Percentiles rank a stretch among this genome's conserved stretches.
Conservation (phyloP, 2,113 vertebrate species). For the Vidua chalybeata region DNA sequence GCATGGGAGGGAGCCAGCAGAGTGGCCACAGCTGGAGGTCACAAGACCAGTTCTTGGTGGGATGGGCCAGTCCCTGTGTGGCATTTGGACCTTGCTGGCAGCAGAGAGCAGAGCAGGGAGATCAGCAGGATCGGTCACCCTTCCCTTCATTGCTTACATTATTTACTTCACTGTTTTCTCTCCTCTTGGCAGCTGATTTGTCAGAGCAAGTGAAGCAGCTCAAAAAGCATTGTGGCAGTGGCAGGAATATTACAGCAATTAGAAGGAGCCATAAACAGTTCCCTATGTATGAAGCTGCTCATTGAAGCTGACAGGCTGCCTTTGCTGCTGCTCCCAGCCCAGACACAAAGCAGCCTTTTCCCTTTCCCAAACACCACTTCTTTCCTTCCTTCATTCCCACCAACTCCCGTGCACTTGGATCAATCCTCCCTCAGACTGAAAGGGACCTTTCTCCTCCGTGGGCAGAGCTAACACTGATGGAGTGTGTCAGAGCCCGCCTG, state of each 20-base stretch:
- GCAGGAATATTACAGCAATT: slow-evolving; percentile 61
- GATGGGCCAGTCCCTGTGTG: not conserved
- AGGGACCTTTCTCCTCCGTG: not conserved
- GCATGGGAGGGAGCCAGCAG: not conserved
- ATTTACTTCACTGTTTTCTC: slow-evolving; percentile 47
- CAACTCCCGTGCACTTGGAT: not conserved
- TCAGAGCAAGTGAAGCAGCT: slow-evolving; percentile 47
- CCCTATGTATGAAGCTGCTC: slow-evolving; percentile 26
- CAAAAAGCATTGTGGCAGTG: slow-evolving; percentile 48
- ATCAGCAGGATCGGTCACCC: not conserved
- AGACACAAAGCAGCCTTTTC: slow-evolving; percentile 23
- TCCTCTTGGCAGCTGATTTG: slow-evolving; percentile 36
- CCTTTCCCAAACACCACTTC: not conserved
- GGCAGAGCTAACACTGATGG: not conserved
- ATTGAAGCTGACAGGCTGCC: slow-evolving; percentile 48
- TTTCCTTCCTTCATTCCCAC: not conserved
- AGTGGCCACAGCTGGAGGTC: not conserved
- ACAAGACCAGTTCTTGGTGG: rapidly evolving
- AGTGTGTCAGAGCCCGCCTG: slow-evolving; percentile 15
- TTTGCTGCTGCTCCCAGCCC: not conserved
- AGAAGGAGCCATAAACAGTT: slow-evolving; percentile 53
- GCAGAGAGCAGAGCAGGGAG: not conserved
- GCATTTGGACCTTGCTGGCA: not conserved
- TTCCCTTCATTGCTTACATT: slow-evolving; percentile 13
- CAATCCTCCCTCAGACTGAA: not conserved